These are phyloP conservation scores for Dasysyrphus albostriatus DNA, from an alignment of 2,888 invertebrate species.

Conservation along the genomic window DNA sequence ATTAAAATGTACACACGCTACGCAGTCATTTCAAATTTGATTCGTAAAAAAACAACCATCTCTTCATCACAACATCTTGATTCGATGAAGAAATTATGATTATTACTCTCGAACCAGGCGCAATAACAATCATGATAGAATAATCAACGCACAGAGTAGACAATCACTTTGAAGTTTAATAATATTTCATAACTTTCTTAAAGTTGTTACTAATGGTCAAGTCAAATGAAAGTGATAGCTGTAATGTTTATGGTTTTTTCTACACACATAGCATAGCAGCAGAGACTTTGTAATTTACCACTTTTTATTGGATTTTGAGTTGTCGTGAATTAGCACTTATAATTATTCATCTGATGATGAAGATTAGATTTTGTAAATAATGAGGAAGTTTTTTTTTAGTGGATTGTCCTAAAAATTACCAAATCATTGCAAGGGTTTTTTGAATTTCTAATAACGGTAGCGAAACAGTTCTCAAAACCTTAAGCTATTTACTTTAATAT, in stretches of 20 bases:
- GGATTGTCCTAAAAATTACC: no score
- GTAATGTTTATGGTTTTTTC: constrained; percentile 19
- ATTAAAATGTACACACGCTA: constrained; percentile 21
- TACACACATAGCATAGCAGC: background rate
- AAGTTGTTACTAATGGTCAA: constrained; percentile 54
- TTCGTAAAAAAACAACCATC: background rate
- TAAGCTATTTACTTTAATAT: no score
- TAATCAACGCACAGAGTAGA: constrained; percentile 7
- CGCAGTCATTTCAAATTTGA: constrained; percentile 9
- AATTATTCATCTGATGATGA: background rate
- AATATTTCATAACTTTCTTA: constrained; percentile 50
- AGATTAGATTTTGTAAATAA: background rate
- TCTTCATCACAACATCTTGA: constrained; percentile 23
- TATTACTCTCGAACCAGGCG: constrained; percentile 37
- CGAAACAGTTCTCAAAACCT: no score
- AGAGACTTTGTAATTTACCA: constrained; percentile 13
- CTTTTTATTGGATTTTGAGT: constrained; percentile 27
- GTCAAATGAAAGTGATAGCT: constrained; percentile 64
- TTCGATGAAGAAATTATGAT: constrained; percentile 52
- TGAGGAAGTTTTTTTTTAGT: background rate
- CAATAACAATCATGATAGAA: constrained; percentile 29
- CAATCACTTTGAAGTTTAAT: constrained; percentile 37
- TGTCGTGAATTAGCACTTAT: constrained; percentile 13
- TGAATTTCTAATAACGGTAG: no score
- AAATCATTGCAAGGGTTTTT: no score